Conservation (phyloP, 2,797 vertebrate species). For the Micromesistius poutassou region DNA sequence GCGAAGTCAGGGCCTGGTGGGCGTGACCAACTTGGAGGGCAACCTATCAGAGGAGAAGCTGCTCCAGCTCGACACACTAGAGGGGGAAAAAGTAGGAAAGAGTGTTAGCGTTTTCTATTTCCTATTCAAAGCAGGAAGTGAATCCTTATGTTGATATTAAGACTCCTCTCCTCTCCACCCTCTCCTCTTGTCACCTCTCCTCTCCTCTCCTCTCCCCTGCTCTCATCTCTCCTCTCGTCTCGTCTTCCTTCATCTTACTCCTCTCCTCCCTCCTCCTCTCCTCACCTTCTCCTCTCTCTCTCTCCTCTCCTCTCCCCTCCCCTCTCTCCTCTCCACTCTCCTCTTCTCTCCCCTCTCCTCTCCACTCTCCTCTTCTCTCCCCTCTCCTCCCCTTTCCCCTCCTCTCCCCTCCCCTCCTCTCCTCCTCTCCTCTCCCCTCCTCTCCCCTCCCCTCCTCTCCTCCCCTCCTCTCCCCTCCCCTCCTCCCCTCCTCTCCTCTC, state of each 20-base stretch:
- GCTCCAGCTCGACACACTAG: constrained; percentile 63
- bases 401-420: too few species aligned
- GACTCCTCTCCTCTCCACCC: neutral
- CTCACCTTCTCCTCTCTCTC: too few species aligned
- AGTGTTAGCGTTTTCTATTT: neutral
- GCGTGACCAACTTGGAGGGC: constrained; percentile 57
- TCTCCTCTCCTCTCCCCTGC: neutral
- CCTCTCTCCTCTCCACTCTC: too few species aligned
- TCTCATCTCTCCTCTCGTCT: constrained; percentile 1
- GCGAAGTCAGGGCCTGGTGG: constrained; percentile 66
- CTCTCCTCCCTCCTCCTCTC: too few species aligned
- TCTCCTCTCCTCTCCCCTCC: too few species aligned
- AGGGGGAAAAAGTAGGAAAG: constrained; percentile 62
- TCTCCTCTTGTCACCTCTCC: neutral
- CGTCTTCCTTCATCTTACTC: too few species aligned
- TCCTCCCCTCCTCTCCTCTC: too few species aligned
- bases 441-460: neutral
- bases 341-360: neutral
- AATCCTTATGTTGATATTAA: neutral
- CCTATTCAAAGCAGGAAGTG: neutral
- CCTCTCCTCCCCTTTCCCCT: too few species aligned
- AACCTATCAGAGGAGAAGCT: constrained; percentile 68
- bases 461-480: too few species aligned
- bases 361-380: neutral
- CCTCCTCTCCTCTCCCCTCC: too few species aligned